Conservation (phyloP, 2,888 invertebrate species). For the Argyresthia goedartella region DNA sequence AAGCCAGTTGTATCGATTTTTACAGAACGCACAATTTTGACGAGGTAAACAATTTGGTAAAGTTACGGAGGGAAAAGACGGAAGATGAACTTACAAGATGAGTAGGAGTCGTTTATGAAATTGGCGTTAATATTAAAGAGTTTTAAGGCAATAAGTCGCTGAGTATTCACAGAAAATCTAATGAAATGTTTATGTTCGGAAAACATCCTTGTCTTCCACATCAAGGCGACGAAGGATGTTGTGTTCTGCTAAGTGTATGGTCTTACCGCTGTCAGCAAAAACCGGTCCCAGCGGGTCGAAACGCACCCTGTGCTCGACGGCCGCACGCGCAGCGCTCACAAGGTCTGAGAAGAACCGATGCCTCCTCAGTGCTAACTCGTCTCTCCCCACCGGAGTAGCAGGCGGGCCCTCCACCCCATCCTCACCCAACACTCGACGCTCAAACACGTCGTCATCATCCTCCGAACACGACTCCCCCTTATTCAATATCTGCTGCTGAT, state of each 20-base stretch:
- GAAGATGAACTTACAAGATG: too few relatives aligned
- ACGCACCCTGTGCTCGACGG: slow-evolving; percentile 80
- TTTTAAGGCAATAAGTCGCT: too few relatives aligned
- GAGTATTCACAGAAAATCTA: too few relatives aligned
- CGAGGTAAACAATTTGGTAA: too few relatives aligned
- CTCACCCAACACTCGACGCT: slow-evolving; percentile 36
- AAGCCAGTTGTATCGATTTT: slow-evolving; percentile 24
- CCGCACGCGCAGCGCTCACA: slow-evolving; percentile 78
- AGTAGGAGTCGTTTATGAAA: too few relatives aligned
- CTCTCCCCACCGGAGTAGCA: slow-evolving; percentile 82
- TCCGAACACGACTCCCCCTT: slow-evolving; percentile 38
- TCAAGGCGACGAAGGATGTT: too few relatives aligned
- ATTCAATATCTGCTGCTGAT: slow-evolving; percentile 29
- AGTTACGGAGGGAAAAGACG: too few relatives aligned
- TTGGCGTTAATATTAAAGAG: too few relatives aligned
- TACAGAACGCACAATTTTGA: background rate
- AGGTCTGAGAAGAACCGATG: slow-evolving; percentile 85
- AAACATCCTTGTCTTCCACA: too few relatives aligned
- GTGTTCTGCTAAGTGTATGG: background rate
- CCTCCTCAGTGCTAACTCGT: slow-evolving; percentile 81
- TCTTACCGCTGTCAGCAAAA: slow-evolving; percentile 72
- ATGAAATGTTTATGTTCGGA: too few relatives aligned
- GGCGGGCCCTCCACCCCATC: slow-evolving; percentile 71
- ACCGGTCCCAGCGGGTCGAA: slow-evolving; percentile 81
- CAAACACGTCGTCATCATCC: slow-evolving; percentile 75